These are phyloP conservation scores for Oncorhynchus masou DNA, from an alignment of 2,113 vertebrate species.

Conservation along the genomic window DNA sequence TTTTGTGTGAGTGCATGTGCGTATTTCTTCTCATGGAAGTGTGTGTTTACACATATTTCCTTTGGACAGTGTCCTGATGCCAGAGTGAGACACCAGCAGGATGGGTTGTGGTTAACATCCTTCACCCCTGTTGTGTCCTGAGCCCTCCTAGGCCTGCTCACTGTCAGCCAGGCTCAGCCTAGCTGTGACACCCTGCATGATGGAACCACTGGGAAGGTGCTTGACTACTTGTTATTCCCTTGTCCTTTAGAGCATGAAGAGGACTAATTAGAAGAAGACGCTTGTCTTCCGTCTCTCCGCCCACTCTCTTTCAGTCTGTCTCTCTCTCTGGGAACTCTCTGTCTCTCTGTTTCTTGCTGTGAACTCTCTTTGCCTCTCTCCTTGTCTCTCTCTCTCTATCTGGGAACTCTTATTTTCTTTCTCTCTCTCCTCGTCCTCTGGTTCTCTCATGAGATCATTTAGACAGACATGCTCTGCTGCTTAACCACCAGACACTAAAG, in stretches of 20 bases:
- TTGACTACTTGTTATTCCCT: neutral
- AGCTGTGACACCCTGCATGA: neutral
- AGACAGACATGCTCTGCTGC: too few relatives aligned
- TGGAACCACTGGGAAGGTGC: neutral
- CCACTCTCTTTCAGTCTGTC: constrained; percentile 5
- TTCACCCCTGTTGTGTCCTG: constrained; percentile 47
- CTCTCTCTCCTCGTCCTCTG: neutral
- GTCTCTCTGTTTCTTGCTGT: too few relatives aligned
- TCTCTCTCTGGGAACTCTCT: too few relatives aligned
- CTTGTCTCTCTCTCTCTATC: constrained; percentile 28
- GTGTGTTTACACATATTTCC: constrained; percentile 66
- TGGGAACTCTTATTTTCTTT: constrained; percentile 26
- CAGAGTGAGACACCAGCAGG: constrained; percentile 32
- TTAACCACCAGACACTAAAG: too few relatives aligned
- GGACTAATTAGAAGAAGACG: neutral
- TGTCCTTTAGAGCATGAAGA: neutral
- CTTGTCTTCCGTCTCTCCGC: neutral
- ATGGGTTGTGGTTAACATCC: constrained; percentile 52
- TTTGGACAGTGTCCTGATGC: constrained; percentile 67
- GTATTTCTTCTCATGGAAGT: too few relatives aligned
- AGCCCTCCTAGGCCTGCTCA: constrained; percentile 57
- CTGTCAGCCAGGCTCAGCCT: constrained; percentile 48
- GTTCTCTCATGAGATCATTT: too few relatives aligned
- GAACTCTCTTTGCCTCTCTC: too few relatives aligned
- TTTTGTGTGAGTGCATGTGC: too few relatives aligned